Base-by-base conservation (phyloP, 35 echinoderm and acorn worm species). In the Diadema setosum region DNA sequence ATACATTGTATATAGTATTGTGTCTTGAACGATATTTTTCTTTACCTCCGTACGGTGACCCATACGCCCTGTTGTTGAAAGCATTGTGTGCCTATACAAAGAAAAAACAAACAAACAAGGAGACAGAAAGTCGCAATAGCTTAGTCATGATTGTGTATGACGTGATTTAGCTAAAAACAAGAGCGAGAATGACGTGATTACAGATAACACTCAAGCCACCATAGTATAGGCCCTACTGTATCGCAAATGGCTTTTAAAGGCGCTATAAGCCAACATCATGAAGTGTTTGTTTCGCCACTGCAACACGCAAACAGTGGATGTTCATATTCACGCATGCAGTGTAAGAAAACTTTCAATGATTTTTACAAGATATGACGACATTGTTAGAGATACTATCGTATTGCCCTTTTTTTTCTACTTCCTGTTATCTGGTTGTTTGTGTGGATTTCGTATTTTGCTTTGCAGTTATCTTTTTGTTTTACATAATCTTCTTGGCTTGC, bases 61-160 rank as follows among this genome's bases (percentile, higher is more conserved):
- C 95, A 63, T 86, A 74, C 4, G 95, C 91, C 57, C 95, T 93
- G 84, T 86, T 93, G 80, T 97, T 97, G 86, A 90, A 97, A 5
- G 91, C 90, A 89, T 97, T 97, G 33, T 97, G 95, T 5, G 91
- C 95, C 95, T 97, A 46, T 52, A 67, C 23, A 46, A 36, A 17
- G 49, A 70, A 57, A 82, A 48, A 59, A 31, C 12, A 75, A 39
- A 76, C 35, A 23, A 84, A 49, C 12, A 59, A 59, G 29, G 1
- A 59, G 0, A 4, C 29, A 24, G 17, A 15, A 60, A 60, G 0
- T 24, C 21, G 0, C 49, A 55, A 16, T 3, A 21, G 9, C 17
- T 24, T 60, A 11, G 8, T 1, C 57, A 60, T 0, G 57, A 60
- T 24, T 60, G 3, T 5, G 5, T 20, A 23, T 24, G 30, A 60